Conservation (phyloP, 1,140 invertebrate species). For the Aphelinus atriplicis region DNA sequence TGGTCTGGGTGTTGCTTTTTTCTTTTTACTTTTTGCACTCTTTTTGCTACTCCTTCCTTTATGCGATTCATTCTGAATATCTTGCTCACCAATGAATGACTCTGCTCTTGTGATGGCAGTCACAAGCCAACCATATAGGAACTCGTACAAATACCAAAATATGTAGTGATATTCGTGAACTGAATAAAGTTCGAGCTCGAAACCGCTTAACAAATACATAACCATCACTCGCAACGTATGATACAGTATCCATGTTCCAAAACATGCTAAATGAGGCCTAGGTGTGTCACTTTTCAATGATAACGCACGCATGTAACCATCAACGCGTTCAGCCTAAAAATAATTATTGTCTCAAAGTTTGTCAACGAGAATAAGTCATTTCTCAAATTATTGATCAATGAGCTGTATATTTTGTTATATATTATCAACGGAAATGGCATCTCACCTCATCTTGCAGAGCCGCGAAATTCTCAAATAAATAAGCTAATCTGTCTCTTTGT, state of each 20-base stretch:
- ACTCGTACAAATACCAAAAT: slow-evolving; percentile 96
- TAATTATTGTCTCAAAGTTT: neutral
- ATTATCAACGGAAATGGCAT: too few species aligned
- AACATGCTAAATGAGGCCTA: slow-evolving; percentile 83
- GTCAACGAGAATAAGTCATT: too few species aligned
- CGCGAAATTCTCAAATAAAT: slow-evolving; percentile 89
- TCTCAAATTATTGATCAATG: neutral
- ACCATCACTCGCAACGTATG: slow-evolving; percentile 97
- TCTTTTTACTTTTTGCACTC: slow-evolving; percentile 75
- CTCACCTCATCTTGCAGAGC: slow-evolving; percentile 90
- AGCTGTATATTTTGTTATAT: too few species aligned
- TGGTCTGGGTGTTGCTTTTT: slow-evolving; percentile 74
- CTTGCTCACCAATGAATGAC: slow-evolving; percentile 82
- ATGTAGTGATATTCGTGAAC: slow-evolving; percentile 97
- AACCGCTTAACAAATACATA: slow-evolving; percentile 91
- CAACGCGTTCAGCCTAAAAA: slow-evolving; percentile 87
- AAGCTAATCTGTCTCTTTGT: slow-evolving; percentile 91
- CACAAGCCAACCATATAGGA: slow-evolving; percentile 92
- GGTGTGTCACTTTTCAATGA: slow-evolving; percentile 75
- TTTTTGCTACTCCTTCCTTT: slow-evolving; percentile 69
- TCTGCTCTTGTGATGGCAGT: slow-evolving; percentile 91
- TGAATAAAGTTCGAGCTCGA: slow-evolving; percentile 95
- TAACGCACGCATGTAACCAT: slow-evolving; percentile 82
- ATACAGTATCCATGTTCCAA: slow-evolving; percentile 96
- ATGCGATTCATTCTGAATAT: slow-evolving; percentile 67